Evolutionary conservation across 2,888 invertebrate species (phyloP).

Genomic region (Polia nebulosa): DNA sequence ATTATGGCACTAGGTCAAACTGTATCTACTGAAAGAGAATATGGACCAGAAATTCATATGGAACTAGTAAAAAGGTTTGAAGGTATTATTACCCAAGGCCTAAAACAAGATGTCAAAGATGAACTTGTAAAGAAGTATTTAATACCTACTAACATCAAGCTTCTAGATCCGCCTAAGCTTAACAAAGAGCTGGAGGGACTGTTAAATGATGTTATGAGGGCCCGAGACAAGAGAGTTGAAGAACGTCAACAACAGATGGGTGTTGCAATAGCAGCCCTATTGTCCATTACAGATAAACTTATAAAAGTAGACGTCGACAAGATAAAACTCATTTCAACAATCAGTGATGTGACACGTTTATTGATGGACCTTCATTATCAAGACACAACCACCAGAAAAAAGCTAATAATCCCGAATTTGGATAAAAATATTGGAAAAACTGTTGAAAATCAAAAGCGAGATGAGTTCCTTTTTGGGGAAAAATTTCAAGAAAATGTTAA

Average conservation of each 20-base stretch:
- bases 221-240: conserved; percentile 1
- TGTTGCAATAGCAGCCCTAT: too few species aligned
- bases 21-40: not conserved
- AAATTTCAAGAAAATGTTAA: too few species aligned
- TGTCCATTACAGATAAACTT: too few species aligned
- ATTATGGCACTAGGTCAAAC: conserved; percentile 2
- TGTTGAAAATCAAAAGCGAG: not conserved
- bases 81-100: conserved; percentile 5
- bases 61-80: conserved; percentile 14
- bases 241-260: too few species aligned
- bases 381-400: too few species aligned
- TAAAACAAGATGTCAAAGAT: not conserved
- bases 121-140: too few species aligned
- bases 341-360: too few species aligned
- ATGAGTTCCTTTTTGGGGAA: not conserved
- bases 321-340: too few species aligned
- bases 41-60: conserved; percentile 3
- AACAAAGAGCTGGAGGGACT: conserved; percentile 2
- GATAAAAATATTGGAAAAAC: not conserved
- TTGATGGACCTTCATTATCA: too few species aligned
- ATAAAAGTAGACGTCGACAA: too few species aligned
- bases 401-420: conserved; percentile 2
- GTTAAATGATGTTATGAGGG: not conserved
- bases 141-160: too few species aligned
- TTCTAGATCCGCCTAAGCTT: conserved; percentile 5